Conservation (phyloP, 2,797 vertebrate genomes). For the Microchirus variegatus region DNA sequence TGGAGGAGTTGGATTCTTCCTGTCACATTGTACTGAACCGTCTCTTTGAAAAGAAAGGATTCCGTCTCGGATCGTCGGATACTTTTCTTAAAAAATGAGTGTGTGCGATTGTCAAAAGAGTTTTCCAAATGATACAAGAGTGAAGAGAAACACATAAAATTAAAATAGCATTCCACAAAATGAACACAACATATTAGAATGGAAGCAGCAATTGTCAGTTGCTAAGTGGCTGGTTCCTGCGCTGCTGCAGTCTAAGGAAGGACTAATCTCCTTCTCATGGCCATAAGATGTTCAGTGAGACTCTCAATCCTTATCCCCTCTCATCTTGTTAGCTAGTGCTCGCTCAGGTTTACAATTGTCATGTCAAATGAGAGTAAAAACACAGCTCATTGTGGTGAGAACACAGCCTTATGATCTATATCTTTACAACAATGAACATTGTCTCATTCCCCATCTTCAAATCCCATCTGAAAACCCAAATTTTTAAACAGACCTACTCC, state of each 20-base stretch:
- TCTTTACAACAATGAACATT: too few relatives aligned
- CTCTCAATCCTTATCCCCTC: constrained; percentile 60
- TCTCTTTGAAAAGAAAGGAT: not conserved
- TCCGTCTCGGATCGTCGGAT: too few relatives aligned
- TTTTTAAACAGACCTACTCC: too few relatives aligned
- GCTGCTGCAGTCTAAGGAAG: not conserved
- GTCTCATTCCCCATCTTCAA: too few relatives aligned
- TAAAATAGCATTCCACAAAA: not conserved
- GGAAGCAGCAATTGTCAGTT: too few relatives aligned
- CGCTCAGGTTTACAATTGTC: constrained; percentile 39
- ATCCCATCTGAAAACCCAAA: too few relatives aligned
- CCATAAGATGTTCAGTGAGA: constrained; percentile 37
- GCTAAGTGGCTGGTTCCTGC: constrained; percentile 3
- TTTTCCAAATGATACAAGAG: too few relatives aligned
- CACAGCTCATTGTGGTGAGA: constrained; percentile 9
- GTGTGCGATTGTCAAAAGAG: too few relatives aligned
- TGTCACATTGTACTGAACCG: not conserved
- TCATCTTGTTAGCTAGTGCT: constrained; percentile 66
- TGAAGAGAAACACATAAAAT: not conserved
- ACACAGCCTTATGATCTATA: not conserved
- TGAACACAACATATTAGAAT: too few relatives aligned
- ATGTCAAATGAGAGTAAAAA: constrained; percentile 15
- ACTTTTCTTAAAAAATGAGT: too few relatives aligned
- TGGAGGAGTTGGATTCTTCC: constrained; percentile 16
- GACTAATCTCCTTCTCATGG: constrained; percentile 34